Evolutionary conservation across 2,888 invertebrate genomes (phyloP).

Genomic region (Ariolimax columbianus): DNA sequence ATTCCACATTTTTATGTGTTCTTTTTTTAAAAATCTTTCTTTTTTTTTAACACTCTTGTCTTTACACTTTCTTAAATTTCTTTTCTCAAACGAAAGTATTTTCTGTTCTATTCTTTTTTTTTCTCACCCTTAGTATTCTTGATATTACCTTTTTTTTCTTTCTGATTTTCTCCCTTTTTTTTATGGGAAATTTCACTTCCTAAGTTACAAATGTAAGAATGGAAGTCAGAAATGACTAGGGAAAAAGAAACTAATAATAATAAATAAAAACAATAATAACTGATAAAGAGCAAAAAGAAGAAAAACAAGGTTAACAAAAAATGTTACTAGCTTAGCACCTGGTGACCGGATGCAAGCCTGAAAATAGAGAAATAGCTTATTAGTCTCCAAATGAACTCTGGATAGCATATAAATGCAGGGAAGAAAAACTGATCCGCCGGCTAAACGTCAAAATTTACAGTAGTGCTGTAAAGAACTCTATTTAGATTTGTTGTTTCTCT

Average conservation of each 20-base stretch:
- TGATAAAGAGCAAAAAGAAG: background rate
- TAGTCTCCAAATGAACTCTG: slow-evolving; percentile 3
- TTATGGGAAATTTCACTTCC: background rate
- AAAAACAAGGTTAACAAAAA: background rate
- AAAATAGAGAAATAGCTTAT: slow-evolving; percentile 35
- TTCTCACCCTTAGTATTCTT: background rate
- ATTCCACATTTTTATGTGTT: slow-evolving; percentile 15
- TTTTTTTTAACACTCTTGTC: background rate
- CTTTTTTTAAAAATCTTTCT: background rate
- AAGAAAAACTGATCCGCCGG: background rate
- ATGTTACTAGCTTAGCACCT: slow-evolving; percentile 41
- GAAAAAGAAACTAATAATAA: background rate
- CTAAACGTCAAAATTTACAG: background rate
- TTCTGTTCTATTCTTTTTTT: background rate
- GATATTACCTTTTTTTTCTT: background rate
- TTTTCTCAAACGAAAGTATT: slow-evolving; percentile 7
- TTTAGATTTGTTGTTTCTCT: no score
- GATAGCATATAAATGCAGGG: slow-evolving; percentile 34
- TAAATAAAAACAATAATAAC: background rate
- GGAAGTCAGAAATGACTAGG: background rate
- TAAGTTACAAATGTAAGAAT: background rate
- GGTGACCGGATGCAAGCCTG: slow-evolving; percentile 46
- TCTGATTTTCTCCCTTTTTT: background rate
- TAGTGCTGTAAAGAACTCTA: no score
- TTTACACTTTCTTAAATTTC: background rate